Evolutionary conservation across 2,113 vertebrate genomes (phyloP), one percentile per base, ranked within the genome.

Genomic region (Acanthisitta chloris): DNA sequence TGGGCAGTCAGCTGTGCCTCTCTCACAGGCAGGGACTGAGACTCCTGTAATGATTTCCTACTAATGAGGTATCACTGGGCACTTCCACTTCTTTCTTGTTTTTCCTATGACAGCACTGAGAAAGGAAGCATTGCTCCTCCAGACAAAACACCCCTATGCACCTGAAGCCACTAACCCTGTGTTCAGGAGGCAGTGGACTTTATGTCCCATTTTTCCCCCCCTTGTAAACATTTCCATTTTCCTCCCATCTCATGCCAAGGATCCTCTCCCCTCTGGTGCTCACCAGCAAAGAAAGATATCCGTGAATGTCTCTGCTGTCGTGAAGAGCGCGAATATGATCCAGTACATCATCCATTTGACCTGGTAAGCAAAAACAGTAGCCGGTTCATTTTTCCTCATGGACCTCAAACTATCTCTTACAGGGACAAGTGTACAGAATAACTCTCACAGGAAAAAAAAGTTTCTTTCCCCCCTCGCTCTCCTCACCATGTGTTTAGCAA

Each of bases 321-420:
- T 99, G 96, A 99, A 99, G 54, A 99, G 98, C 3, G 99, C 99
- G 94, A 99, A 99, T 99, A 99, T 99, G 92, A 99, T 99, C 99
- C 99, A 99, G 97, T 99, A 99, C 99, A 99, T 99, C 99, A 99
- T 99, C 99, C 99, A 99, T 98, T 99, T 99, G 77, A 99, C 99
- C 99, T 99, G 96, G 81, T 6, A 81, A 87, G 61, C 95, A 91
- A 96, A 94, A 91, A 54, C 40, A 94, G 52, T 1, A 43, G 20
- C 33, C 2, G 1, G 58, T 11, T 59, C 26, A 46, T 54, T 81
- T 67, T 52, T 16, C 54, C 14, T 13, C 45, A 64, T 9, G 48
- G 55, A 9, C 29, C 72, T 95, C 28, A 6, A 58, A 49, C 61
- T 18, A 6, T 16, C 34, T 92, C 33, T 55, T 40, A 80, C 25